Conservation (phyloP, 2,113 vertebrate species). For the Myanophis thanlyinensis region DNA sequence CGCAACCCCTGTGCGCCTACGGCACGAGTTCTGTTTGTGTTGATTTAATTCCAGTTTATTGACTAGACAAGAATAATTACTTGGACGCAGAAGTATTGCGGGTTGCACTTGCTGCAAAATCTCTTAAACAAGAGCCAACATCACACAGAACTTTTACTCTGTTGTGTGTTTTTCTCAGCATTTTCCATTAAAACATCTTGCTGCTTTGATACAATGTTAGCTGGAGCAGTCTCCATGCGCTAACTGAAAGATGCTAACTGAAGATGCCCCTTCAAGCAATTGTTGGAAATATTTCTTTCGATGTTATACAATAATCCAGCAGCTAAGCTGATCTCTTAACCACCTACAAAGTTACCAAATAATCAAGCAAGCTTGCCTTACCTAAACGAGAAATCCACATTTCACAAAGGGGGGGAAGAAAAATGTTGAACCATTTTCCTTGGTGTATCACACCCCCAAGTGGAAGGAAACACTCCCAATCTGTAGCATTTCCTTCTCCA, state of each 20-base stretch:
- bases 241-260: slow-evolving; percentile 21
- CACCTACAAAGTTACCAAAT: slow-evolving; percentile 22
- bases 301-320: slow-evolving; percentile 31
- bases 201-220: not conserved
- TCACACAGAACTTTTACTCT: not conserved
- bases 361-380: slow-evolving; percentile 16
- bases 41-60: not conserved
- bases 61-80: not conserved
- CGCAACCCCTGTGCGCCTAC: not conserved
- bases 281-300: not conserved
- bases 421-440: slow-evolving; percentile 52
- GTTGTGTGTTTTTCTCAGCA: not conserved
- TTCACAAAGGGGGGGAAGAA: not conserved
- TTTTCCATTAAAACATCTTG: not conserved
- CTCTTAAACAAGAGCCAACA: not conserved
- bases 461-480: slow-evolving; percentile 45
- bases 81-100: not conserved
- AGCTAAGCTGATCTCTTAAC: not conserved
- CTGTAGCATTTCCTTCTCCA: not conserved
- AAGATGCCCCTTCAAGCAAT: slow-evolving; percentile 18
- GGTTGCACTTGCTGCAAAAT: not conserved
- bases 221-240: not conserved
- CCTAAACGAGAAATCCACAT: slow-evolving; percentile 30
- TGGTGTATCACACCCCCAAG: slow-evolving; percentile 70
- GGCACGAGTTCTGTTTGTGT: not conserved